Evolutionary conservation across 2,797 vertebrate species (phyloP), one percentile per base, ranked within the genome.

Genomic region (Dryobates pubescens): DNA sequence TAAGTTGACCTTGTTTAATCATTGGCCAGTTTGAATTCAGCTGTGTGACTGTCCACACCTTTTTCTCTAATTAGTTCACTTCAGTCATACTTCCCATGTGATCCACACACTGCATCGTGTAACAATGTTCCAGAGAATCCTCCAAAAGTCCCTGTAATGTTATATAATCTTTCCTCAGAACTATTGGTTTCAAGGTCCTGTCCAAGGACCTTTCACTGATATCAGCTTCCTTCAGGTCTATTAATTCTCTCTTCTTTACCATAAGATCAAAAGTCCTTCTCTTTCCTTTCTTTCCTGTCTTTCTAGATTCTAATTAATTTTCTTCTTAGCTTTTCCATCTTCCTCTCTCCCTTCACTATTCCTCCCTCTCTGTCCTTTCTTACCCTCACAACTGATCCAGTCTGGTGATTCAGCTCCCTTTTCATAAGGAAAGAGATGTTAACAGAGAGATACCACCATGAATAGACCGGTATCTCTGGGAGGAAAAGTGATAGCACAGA

Each of bases 361-460:
- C 3, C 15, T 85, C 36, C 19, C 29, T 81, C 26, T 73, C 24
- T 53, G 36, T 61, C 6, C 49, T 54, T 64, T 62, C 20, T 76
- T 65, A n/a, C 38, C 58, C 38, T 36, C 32, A 19, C 34, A 56
- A n/a, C 41, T 0, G 3, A 76, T 79, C 6, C 16, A 32, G 27
- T 27, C 68, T 59, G 11, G 27, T 36, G 18, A 74, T 62, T 53
- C 4, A 7, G 26, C 67, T 95, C 62, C 45, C n/a, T 91, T 94
- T 89, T 90, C 49, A 43, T 61, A 88, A 65, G 81, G 85, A 96
- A 92, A 78, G 76, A 88, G 65, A 92, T 88, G 73, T 73, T 73
- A 76, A 54, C 24, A 64, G 56, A 59, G 57, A 86, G 79, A 89
- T 58, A 70, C 12, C 29, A 14, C 59, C 41, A 65, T n/a, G 61